Conservation (phyloP, 2,797 vertebrate species). For the Dromococcyx pavoninus region DNA sequence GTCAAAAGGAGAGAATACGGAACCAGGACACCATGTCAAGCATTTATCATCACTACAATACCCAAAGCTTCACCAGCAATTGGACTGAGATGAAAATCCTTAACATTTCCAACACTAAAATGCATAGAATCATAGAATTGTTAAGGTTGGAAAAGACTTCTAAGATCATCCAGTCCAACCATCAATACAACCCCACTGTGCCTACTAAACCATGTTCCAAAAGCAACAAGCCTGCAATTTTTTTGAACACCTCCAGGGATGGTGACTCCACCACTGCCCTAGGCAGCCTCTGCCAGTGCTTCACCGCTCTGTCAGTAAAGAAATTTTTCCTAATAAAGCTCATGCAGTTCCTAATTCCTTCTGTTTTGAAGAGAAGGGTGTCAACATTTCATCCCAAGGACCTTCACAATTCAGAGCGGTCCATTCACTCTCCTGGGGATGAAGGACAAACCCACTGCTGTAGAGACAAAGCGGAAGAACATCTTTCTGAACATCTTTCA, state of each 20-base stretch:
- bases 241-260: too few relatives aligned
- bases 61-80: background rate
- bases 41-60: background rate
- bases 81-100: background rate
- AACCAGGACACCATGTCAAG: background rate
- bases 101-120: background rate
- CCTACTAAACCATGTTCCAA: too few relatives aligned
- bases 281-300: too few relatives aligned
- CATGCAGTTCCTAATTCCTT: background rate
- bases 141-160: too few relatives aligned
- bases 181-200: too few relatives aligned
- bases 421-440: background rate
- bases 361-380: accelerated
- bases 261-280: too few relatives aligned
- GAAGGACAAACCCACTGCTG: background rate
- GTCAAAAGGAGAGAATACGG: accelerated
- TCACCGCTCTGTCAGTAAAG: too few relatives aligned
- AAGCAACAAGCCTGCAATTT: too few relatives aligned
- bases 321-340: background rate
- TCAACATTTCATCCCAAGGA: background rate
- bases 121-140: too few relatives aligned
- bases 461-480: background rate
- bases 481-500: background rate
- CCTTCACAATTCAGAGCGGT: accelerated
- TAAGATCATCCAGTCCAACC: too few relatives aligned